A percentile compares a stretch with the other conserved stretches of the same genome.
phyloP scores from a whole-genome alignment of 2,797 vertebrate species.

The Ambastaia sidthimunki region DNA sequence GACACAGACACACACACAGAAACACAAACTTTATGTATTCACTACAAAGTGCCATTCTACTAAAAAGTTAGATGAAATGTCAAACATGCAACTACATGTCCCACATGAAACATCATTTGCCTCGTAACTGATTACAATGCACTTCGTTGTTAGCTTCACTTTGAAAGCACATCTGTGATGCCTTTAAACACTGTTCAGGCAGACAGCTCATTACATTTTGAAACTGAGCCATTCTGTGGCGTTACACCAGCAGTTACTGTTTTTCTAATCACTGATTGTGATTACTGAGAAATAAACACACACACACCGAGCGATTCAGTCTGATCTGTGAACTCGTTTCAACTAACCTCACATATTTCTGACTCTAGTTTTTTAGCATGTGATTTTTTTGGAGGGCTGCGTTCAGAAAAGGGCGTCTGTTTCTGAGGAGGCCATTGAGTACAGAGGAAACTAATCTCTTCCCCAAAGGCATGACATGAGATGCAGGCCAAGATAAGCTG shows the following conservation, averaged over 20 bases:
- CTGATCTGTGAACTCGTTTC: neutral
- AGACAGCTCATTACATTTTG: no score
- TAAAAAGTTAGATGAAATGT: no score
- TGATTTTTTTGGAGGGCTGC: neutral
- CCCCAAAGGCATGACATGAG: constrained; percentile 11
- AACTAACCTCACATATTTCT: neutral
- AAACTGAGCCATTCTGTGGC: no score
- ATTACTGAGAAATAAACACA: neutral
- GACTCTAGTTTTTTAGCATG: neutral
- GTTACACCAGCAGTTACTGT: neutral
- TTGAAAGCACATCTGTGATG: no score
- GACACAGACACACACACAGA: no score
- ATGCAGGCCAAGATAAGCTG: constrained; percentile 26
- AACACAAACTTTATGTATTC: no score
- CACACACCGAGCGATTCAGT: neutral
- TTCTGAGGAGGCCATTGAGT: neutral
- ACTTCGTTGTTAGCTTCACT: no score
- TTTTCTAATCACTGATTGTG: neutral
- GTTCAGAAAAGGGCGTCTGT: neutral
- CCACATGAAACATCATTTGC: no score
- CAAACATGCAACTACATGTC: no score
- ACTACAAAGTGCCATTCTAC: no score
- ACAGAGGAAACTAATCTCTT: constrained; percentile 31
- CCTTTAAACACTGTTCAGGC: neutral
- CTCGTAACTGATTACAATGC: no score